Evolutionary conservation across 1,140 invertebrate species (phyloP), one percentile per base, ranked within the genome.

Genomic region (Adoxophyes honmai): DNA sequence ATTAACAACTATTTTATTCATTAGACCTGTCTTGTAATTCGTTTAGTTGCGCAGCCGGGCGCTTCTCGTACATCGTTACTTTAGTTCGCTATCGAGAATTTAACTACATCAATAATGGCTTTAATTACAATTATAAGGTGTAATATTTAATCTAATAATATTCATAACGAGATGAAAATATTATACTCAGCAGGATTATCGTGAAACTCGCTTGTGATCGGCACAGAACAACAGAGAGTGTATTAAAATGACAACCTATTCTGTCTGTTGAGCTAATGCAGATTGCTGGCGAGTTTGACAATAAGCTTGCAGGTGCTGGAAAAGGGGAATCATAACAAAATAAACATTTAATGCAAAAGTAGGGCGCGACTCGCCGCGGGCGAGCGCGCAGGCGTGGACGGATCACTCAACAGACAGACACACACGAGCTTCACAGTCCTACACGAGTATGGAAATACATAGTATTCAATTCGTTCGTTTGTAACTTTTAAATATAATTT

Each of bases 21-120:
- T 59, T 73, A 69, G 62, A 81, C 82, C 82, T 86, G 82, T 83
- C 55, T 72, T 74, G 67, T 86, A 86, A 86, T 86, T 86, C 78
- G 82, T 86, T 79, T 72, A 75, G 79, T 83, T 86, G 42, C 42
- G 42, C 42, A 18, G 10, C 42, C 16, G 16, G 42, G 16, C 18
- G 21, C 9, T 48, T 48, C 21, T 28, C 2, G 21, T 28, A 28
- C 21, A 3, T 6, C 21, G 21, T 28, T 28, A 28, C 21, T 28
- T 28, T 28, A 28, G 21, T 28, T 28, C 21, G 21, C 21, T 28
- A 28, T 28, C 21, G 21, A 28, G 21, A 28, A 28, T 28, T 28
- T 28, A 28, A 28, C 21, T 28, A 28, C 21, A 28, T 28, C 21
- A 28, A 28, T 28, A 28, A 28, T 28, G 2, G 2, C 21, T 2